Base-by-base conservation (phyloP, 1,140 invertebrate species). In the Bombus breviceps region DNA sequence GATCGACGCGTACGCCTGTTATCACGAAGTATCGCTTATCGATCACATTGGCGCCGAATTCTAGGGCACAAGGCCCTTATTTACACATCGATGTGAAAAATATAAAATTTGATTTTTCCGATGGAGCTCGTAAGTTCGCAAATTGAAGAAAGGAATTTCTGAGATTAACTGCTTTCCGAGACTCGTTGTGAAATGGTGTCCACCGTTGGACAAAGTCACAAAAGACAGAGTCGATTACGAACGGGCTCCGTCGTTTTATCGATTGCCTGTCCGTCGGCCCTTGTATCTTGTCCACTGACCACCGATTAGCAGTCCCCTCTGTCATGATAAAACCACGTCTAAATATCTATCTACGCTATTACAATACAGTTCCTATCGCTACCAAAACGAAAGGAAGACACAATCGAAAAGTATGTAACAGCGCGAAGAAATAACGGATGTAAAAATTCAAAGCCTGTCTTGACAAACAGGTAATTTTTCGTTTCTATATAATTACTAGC, bases 261-360 rank as follows among this genome's bases (percentile, higher is more conserved):
- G 82, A 83, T 78, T 59, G 22, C 15, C 62, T 71, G 74, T 57
- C 64, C 41, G 34, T 71, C 74, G 82, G 9, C 74, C 64, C 62
- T 78, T 71, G 74, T 78, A 77, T 71, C 64, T 83, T 59, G 82
- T 69, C 53, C 82, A 41, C 12, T 78, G 47, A 69, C 82, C 47
- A 57, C 66, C 74, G 82, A 71, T 78, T 83, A 78, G 71, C 62
- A 57, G n/a, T 37, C 37, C 62, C 37, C 64, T 47, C 43, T 37
- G 59, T 25, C 39, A 37, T 28, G 47, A 83, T 78, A 76, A 83
- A 66, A 41, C 41, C 22, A 13, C n/a, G 41, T 43, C 57, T 34
- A 41, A 66, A 76, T 66, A 53, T 64, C 81, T 76, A 32, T 73
- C 72, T 25, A 34, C 2, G 18, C 68, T 41, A 76, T 66, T 62